These are phyloP conservation scores for Edolisoma coerulescens DNA, from an alignment of 2,113 vertebrate genomes.

Conservation along the genomic window DNA sequence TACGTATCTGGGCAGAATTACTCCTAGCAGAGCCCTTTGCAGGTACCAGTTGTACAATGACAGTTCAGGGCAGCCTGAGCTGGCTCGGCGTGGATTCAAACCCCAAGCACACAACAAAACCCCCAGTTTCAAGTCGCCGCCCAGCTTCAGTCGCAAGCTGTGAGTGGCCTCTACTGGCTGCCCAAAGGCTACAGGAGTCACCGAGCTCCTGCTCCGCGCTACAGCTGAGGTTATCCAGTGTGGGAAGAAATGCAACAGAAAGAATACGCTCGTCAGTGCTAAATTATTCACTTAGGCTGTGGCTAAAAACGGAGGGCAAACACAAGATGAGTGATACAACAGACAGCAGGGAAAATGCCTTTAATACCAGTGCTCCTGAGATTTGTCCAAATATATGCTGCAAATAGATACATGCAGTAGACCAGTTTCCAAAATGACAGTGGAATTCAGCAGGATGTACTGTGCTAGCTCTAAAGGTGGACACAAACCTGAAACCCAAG, in stretches of 20 bases:
- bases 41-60: neutral
- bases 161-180: conserved; percentile 99
- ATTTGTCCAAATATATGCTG: neutral
- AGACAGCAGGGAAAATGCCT: neutral
- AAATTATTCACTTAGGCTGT: neutral
- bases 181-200: conserved; percentile 85
- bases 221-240: neutral
- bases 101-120: neutral
- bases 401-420: neutral
- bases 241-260: neutral
- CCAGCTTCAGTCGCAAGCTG: conserved; percentile 80
- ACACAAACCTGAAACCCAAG: neutral
- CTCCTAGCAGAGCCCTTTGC: neutral
- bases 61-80: neutral
- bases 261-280: neutral
- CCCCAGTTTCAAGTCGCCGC: conserved; percentile 10
- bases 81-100: neutral
- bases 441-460: neutral
- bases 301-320: neutral
- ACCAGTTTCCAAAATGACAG: neutral
- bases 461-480: neutral
- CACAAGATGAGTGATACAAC: neutral
- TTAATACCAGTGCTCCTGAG: neutral
- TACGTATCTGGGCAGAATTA: neutral
- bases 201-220: neutral